Conservation (phyloP, 2,113 vertebrate genomes). For the Opisthocomus hoazin region DNA sequence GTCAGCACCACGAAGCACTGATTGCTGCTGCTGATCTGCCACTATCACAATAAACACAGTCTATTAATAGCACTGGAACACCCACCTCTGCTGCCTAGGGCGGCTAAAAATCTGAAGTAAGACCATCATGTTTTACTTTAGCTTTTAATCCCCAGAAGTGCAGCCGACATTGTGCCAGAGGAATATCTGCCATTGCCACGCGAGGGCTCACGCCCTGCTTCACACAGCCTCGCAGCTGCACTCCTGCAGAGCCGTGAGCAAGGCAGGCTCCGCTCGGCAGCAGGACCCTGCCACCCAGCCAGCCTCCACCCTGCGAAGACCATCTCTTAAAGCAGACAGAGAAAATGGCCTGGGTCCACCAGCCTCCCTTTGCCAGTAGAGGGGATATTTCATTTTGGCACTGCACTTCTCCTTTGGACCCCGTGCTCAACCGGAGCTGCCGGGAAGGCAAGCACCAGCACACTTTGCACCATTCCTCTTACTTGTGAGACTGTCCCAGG, state of each 20-base stretch:
- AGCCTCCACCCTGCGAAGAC: not conserved
- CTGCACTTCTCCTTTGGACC: not conserved
- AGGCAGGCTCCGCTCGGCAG: not conserved
- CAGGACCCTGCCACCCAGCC: not conserved
- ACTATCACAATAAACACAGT: not conserved
- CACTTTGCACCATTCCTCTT: not conserved
- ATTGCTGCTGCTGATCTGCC: not conserved
- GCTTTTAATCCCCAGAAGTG: not conserved
- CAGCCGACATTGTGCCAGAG: not conserved
- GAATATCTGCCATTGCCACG: not conserved
- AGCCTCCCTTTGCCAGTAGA: not conserved
- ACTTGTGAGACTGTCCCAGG: constrained; percentile 85
- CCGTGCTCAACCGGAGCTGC: fast-evolving
- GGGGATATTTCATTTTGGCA: not conserved
- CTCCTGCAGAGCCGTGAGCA: fast-evolving
- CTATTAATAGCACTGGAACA: not conserved
- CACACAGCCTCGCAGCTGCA: not conserved
- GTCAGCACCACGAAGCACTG: not conserved
- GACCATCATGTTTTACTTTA: not conserved
- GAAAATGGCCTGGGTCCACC: fast-evolving
- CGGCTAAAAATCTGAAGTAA: not conserved
- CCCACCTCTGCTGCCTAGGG: not conserved
- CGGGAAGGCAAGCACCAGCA: fast-evolving
- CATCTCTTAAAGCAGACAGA: not conserved
- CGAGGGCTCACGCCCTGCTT: fast-evolving